A percentile compares a stretch with the other conserved stretches of the same genome.
phyloP scores from a whole-genome alignment of 1,140 invertebrate species.

The Coenobita brevimanus region DNA sequence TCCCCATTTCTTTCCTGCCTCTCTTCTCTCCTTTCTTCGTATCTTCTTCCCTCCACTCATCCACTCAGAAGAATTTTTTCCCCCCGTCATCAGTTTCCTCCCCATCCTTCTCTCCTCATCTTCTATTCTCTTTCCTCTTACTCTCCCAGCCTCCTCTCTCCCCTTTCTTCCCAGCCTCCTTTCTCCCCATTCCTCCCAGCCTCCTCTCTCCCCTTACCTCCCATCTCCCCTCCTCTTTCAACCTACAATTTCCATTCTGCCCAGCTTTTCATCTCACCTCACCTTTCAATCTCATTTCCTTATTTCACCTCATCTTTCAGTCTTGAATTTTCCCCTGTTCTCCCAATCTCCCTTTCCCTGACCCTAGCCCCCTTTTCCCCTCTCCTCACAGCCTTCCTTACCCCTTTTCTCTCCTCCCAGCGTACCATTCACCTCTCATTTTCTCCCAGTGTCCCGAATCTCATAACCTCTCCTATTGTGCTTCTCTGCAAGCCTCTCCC shows the following conservation, averaged over 20 bases:
- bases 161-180: background rate
- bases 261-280: no score
- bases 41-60: background rate
- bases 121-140: background rate
- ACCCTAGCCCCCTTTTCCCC: background rate
- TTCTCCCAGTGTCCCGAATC: no score
- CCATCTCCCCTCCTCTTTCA: no score
- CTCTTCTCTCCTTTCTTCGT: background rate
- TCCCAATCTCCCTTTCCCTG: background rate
- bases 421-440: no score
- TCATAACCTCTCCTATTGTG: background rate
- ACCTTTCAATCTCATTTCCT: background rate
- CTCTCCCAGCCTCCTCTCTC: background rate
- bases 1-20: no score
- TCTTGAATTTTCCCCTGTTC: background rate
- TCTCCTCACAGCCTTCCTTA: background rate
- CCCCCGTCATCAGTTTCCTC: background rate
- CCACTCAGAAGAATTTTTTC: background rate
- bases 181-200: background rate
- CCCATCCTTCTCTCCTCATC: background rate
- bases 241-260: no score
- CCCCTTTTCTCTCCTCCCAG: no score
- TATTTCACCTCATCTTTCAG: no score
- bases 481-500: background rate
- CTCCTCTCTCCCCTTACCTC: no score